phyloP scores from a whole-genome alignment of 2,113 vertebrate genomes.

The Mesitornis unicolor region DNA sequence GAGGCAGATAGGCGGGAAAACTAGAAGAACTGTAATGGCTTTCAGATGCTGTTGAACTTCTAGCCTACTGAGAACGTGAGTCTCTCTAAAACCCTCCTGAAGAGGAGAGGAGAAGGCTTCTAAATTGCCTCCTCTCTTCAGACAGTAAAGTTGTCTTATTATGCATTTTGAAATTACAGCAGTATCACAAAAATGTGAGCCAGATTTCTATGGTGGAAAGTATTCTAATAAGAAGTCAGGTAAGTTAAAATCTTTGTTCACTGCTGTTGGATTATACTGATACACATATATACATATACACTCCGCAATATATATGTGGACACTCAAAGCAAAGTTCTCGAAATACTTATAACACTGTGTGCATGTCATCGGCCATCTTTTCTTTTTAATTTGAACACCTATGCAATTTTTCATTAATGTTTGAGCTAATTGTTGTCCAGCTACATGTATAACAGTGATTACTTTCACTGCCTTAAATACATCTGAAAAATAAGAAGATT shows the following conservation, averaged over 20 bases:
- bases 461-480: not conserved
- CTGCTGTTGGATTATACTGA: not conserved
- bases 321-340: not conserved
- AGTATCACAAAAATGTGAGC: not conserved
- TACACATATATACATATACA: not conserved
- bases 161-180: not conserved
- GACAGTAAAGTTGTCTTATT: not conserved
- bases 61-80: not conserved
- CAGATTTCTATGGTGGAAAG: not conserved
- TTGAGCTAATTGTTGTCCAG: not conserved
- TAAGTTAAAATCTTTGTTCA: not conserved
- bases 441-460: not conserved
- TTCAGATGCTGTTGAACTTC: not conserved
- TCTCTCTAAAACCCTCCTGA: not conserved
- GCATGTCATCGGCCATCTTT: fast-evolving
- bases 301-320: fast-evolving
- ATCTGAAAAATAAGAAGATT: not conserved
- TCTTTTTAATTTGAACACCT: not conserved
- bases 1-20: not conserved
- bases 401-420: not conserved
- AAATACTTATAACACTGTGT: not conserved
- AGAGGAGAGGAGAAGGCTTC: not conserved
- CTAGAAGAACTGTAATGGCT: not conserved
- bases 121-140: not conserved
- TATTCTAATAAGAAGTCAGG: not conserved